phyloP scores from a whole-genome alignment of 2,888 invertebrate species.

The Eucriotettix oculatus region DNA sequence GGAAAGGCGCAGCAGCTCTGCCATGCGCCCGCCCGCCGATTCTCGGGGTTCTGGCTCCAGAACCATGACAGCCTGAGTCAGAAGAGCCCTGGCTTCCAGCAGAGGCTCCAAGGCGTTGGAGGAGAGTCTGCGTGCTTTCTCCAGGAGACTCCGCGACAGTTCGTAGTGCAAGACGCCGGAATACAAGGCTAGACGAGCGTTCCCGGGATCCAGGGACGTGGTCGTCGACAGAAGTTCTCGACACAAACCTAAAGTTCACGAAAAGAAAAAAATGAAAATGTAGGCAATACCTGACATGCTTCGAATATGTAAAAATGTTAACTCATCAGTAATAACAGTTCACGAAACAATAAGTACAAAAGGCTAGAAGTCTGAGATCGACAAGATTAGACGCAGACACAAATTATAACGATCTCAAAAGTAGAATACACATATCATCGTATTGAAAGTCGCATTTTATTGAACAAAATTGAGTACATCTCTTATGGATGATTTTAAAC shows the following conservation, averaged over 20 bases:
- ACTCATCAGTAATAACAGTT: no score
- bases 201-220: slow-evolving; percentile 22
- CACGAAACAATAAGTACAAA: no score
- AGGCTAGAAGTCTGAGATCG: no score
- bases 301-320: no score
- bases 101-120: not conserved
- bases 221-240: slow-evolving; percentile 21
- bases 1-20: not conserved
- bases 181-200: slow-evolving; percentile 44
- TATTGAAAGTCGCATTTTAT: no score
- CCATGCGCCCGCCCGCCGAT: not conserved
- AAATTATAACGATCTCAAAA: no score
- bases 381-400: no score
- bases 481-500: no score
- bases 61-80: not conserved
- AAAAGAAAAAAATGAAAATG: no score
- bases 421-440: no score
- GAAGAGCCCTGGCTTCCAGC: not conserved
- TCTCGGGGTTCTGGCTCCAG: not conserved
- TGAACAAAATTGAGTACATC: no score
- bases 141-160: slow-evolving; percentile 20
- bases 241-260: slow-evolving; percentile 21
- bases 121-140: not conserved
- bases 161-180: slow-evolving; percentile 63
- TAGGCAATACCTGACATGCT: no score